Evolutionary conservation across 37 sponge, comb jelly and placozoan species (phyloP).

Genomic region (Tethya wilhelma): DNA sequence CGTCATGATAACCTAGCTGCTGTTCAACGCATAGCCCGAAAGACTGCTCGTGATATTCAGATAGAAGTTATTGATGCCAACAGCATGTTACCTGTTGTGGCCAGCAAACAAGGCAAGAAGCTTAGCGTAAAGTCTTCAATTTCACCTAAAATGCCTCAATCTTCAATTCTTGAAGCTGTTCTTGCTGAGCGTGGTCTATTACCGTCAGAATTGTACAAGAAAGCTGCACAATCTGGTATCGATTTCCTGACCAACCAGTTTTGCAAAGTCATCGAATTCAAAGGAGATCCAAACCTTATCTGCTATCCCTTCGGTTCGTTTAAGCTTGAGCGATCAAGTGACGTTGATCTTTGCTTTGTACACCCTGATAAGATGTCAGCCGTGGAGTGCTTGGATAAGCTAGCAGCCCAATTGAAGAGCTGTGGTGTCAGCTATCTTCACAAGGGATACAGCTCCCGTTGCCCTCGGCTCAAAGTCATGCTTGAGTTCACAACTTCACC

Average conservation of each 20-base stretch:
- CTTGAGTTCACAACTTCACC: constrained; percentile 44
- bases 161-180: constrained; percentile 25
- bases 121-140: not conserved
- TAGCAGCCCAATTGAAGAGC: constrained; percentile 36
- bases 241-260: constrained; percentile 65
- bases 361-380: constrained; percentile 52
- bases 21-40: constrained; percentile 41
- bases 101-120: too few species aligned
- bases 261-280: constrained; percentile 37
- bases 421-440: constrained; percentile 72
- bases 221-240: constrained; percentile 64
- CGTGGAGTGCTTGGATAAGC: constrained; percentile 54
- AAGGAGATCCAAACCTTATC: constrained; percentile 60
- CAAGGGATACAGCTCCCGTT: constrained; percentile 70
- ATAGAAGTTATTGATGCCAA: constrained; percentile 81
- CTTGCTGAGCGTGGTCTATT: constrained; percentile 49
- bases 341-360: constrained; percentile 82
- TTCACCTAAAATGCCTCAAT: not conserved
- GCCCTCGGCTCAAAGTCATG: constrained; percentile 76
- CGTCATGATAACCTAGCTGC: constrained; percentile 61
- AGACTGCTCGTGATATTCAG: constrained; percentile 3
- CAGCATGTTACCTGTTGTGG: too few species aligned
- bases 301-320: constrained; percentile 75
- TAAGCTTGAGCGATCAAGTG: constrained; percentile 66
- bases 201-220: constrained; percentile 27